A percentile compares a stretch with the other conserved stretches of the same genome.
Conservation (phyloP, 2,113 vertebrate species). For the Garra rufa region DNA sequence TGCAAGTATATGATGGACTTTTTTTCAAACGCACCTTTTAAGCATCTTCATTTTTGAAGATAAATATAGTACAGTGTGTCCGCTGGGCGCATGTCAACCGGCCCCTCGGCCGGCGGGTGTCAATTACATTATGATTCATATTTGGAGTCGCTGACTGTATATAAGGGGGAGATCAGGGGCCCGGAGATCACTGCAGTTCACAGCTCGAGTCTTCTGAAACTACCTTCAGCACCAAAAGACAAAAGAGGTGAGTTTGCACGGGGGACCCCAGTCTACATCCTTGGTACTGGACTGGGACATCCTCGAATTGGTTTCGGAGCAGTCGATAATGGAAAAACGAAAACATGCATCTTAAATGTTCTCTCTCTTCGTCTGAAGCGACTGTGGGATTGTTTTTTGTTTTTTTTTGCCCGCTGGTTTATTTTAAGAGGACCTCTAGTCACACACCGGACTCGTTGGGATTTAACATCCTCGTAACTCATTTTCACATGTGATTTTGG, state of each 20-base stretch:
- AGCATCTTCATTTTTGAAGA: conserved; percentile 81
- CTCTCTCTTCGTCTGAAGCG: not conserved
- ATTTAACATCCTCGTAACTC: conserved; percentile 38
- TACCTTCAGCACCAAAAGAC: conserved; percentile 71
- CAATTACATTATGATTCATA: conserved; percentile 76
- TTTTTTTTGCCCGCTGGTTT: not conserved
- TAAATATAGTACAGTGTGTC: conserved; percentile 78
- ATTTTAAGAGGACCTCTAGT: conserved; percentile 31
- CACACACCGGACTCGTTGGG: conserved; percentile 39
- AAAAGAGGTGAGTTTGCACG: conserved; percentile 76
- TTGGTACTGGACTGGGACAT: not conserved
- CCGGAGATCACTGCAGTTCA: conserved; percentile 75
- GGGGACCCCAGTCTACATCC: conserved; percentile 20
- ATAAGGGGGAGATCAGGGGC: conserved; percentile 72
- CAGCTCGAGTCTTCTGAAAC: conserved; percentile 73
- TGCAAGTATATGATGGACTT: conserved; percentile 69
- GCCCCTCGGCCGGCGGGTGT: conserved; percentile 67
- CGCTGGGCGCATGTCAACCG: conserved; percentile 59
- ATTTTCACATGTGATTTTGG: not conserved
- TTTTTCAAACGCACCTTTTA: conserved; percentile 84
- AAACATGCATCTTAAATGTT: not conserved
- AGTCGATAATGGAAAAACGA: not conserved
- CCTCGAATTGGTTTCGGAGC: not conserved
- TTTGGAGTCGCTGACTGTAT: conserved; percentile 74
- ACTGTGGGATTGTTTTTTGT: not conserved